A percentile compares a stretch with the other conserved stretches of the same genome.
These are phyloP conservation scores for Rhea pennata DNA, from an alignment of 2,113 vertebrate genomes.

Conservation along the genomic window DNA sequence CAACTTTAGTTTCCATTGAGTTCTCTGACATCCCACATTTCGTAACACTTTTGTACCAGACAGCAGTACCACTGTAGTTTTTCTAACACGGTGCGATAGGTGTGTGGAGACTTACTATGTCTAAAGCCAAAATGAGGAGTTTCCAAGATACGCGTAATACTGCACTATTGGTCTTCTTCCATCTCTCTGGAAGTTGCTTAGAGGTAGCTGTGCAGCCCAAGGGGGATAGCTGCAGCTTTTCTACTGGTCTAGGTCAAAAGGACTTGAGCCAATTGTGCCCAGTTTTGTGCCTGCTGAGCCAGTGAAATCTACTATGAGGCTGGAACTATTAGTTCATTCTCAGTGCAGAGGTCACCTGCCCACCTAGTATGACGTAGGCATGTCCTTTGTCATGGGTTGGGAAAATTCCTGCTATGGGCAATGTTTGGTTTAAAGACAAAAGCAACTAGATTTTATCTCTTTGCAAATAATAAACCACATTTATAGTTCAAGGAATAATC, in stretches of 20 bases:
- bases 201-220: not conserved
- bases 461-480: not conserved
- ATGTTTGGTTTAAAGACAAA: not conserved
- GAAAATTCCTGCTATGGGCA: not conserved
- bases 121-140: not conserved
- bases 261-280: not conserved
- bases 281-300: not conserved
- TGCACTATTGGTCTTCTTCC: not conserved
- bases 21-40: not conserved
- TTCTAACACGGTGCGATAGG: not conserved
- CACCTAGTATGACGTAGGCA: accelerated
- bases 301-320: too few relatives aligned
- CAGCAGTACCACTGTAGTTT: accelerated
- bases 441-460: not conserved
- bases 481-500: not conserved
- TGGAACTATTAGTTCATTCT: too few relatives aligned
- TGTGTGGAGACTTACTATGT: not conserved
- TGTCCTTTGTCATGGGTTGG: too few relatives aligned
- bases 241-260: not conserved
- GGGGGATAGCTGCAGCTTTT: not conserved
- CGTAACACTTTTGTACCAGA: not conserved
- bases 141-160: not conserved
- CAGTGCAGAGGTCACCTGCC: not conserved
- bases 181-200: not conserved
- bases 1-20: not conserved